These are phyloP conservation scores for Channa striata DNA, from an alignment of 2,797 vertebrate genomes.

Conservation along the genomic window DNA sequence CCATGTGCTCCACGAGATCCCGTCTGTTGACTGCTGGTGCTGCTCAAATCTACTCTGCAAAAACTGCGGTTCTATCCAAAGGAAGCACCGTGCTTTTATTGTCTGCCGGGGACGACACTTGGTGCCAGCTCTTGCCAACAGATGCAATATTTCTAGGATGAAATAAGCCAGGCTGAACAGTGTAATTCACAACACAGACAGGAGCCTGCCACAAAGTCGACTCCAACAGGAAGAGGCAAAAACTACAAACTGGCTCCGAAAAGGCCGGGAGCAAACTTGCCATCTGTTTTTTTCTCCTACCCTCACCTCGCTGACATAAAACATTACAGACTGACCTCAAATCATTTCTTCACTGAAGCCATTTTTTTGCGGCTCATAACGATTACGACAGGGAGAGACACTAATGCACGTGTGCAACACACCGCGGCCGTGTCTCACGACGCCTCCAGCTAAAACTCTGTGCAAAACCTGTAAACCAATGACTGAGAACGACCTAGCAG, in stretches of 20 bases:
- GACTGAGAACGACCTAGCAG: background rate
- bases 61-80: too few species aligned
- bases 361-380: too few species aligned
- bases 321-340: too few species aligned
- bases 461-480: background rate
- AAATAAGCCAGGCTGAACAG: background rate
- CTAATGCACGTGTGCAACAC: background rate
- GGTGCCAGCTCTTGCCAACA: background rate
- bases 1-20: constrained; percentile 4
- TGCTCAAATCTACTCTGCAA: background rate
- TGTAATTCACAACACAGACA: constrained; percentile 1
- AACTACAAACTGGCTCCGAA: too few species aligned
- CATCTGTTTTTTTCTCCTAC: too few species aligned
- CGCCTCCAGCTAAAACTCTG: too few species aligned
- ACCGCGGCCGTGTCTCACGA: too few species aligned
- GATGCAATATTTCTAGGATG: background rate
- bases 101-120: background rate
- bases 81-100: too few species aligned
- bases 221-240: background rate
- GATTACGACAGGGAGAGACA: background rate
- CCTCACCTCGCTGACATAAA: too few species aligned
- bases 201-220: constrained; percentile 2
- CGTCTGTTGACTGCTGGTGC: constrained; percentile 1
- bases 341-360: background rate
- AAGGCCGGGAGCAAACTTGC: too few species aligned